Evolutionary conservation across 1,140 invertebrate genomes (phyloP).

Genomic region (Saccostrea echinata): DNA sequence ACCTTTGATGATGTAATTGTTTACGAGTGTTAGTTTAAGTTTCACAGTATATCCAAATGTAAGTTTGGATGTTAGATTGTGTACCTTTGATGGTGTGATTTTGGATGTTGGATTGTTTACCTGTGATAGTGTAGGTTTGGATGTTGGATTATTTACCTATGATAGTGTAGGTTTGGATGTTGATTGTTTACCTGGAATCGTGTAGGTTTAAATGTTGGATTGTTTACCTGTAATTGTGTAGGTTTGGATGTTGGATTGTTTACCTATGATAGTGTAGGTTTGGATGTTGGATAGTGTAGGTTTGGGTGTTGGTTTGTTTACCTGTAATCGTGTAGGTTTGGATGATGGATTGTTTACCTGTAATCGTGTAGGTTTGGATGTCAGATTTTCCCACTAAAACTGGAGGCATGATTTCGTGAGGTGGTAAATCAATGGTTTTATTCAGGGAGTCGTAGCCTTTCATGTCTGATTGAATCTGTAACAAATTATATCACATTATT

Average conservation of each 20-base stretch:
- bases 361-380: constrained; percentile 66
- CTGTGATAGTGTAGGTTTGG: not conserved
- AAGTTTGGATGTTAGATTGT: not conserved
- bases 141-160: not conserved
- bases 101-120: not conserved
- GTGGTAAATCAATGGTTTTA: constrained; percentile 65
- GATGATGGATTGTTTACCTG: constrained; percentile 60
- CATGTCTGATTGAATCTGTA: constrained; percentile 71
- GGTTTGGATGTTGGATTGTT: constrained; percentile 50
- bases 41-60: not conserved
- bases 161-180: not conserved
- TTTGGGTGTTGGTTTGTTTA: constrained; percentile 57
- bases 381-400: constrained; percentile 56
- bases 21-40: not conserved
- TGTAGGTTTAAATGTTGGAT: no score
- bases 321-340: constrained; percentile 69
- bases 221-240: no score
- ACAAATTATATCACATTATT: constrained; percentile 12
- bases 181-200: not conserved
- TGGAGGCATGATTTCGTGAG: constrained; percentile 66
- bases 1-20: not conserved
- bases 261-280: constrained; percentile 63
- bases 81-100: no score
- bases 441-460: constrained; percentile 67
- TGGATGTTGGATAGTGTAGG: constrained; percentile 55